Conservation (phyloP, 2,113 vertebrate genomes). For the Lampris incognitus region DNA sequence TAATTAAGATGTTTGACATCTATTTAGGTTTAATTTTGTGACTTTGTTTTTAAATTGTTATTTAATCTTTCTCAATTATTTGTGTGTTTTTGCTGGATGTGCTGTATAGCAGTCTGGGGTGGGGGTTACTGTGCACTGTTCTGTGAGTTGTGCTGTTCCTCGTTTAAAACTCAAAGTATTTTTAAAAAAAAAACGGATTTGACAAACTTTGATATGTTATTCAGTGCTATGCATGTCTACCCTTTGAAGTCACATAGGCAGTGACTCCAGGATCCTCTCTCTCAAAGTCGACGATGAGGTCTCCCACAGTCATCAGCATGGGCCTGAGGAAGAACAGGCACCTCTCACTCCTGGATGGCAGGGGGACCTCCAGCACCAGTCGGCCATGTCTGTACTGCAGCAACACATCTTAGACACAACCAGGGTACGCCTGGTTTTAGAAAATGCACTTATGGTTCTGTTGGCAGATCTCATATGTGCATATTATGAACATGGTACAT, state of each 20-base stretch:
- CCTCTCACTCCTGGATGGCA: slow-evolving; percentile 90
- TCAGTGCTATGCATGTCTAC: slow-evolving; percentile 61
- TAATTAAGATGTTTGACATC: too few relatives aligned
- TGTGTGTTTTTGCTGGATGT: too few relatives aligned
- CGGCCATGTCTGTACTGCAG: slow-evolving; percentile 87
- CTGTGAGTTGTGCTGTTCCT: too few relatives aligned
- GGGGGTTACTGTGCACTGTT: too few relatives aligned
- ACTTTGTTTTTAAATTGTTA: too few relatives aligned
- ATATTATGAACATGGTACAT: neutral
- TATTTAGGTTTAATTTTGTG: too few relatives aligned
- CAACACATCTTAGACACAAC: slow-evolving; percentile 77
- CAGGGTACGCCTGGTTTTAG: neutral
- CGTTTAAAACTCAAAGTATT: too few relatives aligned
- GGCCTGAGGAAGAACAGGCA: slow-evolving; percentile 90
- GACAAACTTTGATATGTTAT: too few relatives aligned
- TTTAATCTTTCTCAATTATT: too few relatives aligned
- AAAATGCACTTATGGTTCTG: neutral
- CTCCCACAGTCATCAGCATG: slow-evolving; percentile 84
- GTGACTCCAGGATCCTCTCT: slow-evolving; percentile 88
- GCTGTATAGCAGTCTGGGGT: too few relatives aligned
- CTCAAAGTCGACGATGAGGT: slow-evolving; percentile 86
- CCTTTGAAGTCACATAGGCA: slow-evolving; percentile 79
- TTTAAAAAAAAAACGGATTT: too few relatives aligned
- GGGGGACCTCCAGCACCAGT: slow-evolving; percentile 85
- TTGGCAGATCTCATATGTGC: neutral